These are phyloP conservation scores for Rostratula benghalensis DNA, from an alignment of 2,113 vertebrate genomes.

Conservation along the genomic window DNA sequence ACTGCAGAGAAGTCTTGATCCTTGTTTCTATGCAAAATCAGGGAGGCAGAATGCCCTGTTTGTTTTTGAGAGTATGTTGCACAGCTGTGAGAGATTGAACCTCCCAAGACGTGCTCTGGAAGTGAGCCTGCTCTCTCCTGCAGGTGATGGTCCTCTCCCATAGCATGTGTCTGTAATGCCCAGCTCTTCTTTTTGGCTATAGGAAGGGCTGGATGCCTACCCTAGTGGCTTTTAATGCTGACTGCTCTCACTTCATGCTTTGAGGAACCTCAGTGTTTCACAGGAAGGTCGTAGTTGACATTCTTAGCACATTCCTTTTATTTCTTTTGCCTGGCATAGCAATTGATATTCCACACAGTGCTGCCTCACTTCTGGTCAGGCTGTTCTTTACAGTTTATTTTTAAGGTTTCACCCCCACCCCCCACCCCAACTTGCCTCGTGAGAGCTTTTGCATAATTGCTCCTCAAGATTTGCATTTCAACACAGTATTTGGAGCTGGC, in stretches of 20 bases:
- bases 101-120: not conserved
- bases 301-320: slow-evolving; percentile 13
- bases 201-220: not conserved
- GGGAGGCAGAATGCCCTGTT: not conserved
- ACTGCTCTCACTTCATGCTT: not conserved
- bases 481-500: not conserved
- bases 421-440: not conserved
- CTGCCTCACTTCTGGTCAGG: slow-evolving; percentile 11
- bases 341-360: slow-evolving; percentile 14
- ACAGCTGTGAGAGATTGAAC: not conserved
- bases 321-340: not conserved
- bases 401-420: slow-evolving; percentile 10
- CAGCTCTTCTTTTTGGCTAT: not conserved
- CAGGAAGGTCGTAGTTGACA: not conserved
- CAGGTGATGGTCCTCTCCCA: not conserved
- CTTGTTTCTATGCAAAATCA: not conserved
- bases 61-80: not conserved
- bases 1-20: not conserved
- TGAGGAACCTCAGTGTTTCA: not conserved
- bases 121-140: not conserved
- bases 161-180: not conserved
- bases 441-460: slow-evolving; percentile 48
- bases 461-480: slow-evolving; percentile 43
- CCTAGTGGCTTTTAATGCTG: not conserved
- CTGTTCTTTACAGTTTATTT: slow-evolving; percentile 52